A percentile compares a stretch with the other conserved stretches of the same genome.
Conservation (phyloP, 2,888 invertebrate species). For the Zygaena filipendulae region DNA sequence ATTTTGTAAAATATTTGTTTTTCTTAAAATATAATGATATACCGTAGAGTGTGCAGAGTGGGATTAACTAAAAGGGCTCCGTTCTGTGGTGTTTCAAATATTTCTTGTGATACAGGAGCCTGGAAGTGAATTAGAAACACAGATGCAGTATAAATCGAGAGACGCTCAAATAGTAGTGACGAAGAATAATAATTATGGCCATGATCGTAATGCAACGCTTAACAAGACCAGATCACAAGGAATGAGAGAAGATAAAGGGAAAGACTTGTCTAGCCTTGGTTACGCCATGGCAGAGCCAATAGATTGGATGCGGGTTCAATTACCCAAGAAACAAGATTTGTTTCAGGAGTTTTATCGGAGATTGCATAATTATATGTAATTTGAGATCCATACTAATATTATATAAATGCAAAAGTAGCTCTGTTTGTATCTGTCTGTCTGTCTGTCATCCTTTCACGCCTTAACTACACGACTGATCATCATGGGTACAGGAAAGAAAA, state of each 20-base stretch:
- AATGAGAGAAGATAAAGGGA: slow-evolving; percentile 37
- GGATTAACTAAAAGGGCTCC: neutral
- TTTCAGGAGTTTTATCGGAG: slow-evolving; percentile 73
- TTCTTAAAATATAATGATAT: no score
- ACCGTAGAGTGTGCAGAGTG: no score
- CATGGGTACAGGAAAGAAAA: no score
- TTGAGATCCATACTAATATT: no score
- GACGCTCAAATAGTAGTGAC: slow-evolving; percentile 19
- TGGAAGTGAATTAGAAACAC: slow-evolving; percentile 26
- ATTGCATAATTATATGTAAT: slow-evolving; percentile 75
- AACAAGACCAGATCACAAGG: slow-evolving; percentile 21
- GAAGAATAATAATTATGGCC: no score
- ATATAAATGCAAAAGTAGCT: slow-evolving; percentile 2
- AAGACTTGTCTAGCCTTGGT: slow-evolving; percentile 66
- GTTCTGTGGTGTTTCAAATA: neutral
- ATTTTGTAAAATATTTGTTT: no score
- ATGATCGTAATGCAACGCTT: slow-evolving; percentile 19
- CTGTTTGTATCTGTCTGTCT: no score
- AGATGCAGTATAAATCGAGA: slow-evolving; percentile 27
- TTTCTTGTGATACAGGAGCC: slow-evolving; percentile 21
- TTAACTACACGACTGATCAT: no score
- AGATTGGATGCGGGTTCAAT: slow-evolving; percentile 70
- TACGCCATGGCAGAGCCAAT: slow-evolving; percentile 67
- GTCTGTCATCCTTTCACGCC: no score
- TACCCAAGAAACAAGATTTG: slow-evolving; percentile 75